Conservation (phyloP, 2,888 invertebrate genomes). For the Pandemis cinnamomeana region DNA sequence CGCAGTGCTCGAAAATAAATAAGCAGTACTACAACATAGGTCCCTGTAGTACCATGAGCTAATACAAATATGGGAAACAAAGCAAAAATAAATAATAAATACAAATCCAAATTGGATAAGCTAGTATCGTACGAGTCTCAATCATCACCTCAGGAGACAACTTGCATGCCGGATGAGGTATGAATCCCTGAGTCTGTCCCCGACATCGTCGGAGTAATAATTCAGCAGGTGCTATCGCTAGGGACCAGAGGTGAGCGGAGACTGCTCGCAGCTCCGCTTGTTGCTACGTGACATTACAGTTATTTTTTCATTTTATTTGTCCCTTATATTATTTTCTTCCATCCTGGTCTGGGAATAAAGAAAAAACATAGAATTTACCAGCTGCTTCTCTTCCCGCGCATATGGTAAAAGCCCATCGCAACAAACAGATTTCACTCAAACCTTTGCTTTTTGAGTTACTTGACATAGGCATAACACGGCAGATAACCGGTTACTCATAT, state of each 20-base stretch:
- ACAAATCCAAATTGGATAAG: constrained; percentile 20
- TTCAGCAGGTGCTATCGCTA: constrained; percentile 34
- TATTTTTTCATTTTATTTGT: background rate
- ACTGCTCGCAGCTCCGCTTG: background rate
- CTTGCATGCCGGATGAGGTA: constrained; percentile 39
- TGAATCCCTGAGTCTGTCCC: constrained; percentile 36
- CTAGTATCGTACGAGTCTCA: constrained; percentile 29
- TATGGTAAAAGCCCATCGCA: too few species aligned
- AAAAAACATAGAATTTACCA: too few species aligned
- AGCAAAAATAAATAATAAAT: background rate
- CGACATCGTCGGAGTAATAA: constrained; percentile 34
- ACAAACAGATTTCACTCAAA: too few species aligned
- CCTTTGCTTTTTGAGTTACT: too few species aligned
- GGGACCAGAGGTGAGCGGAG: constrained; percentile 24
- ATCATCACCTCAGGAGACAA: constrained; percentile 40
- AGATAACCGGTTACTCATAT: too few species aligned
- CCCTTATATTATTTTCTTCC: background rate
- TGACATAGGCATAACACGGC: too few species aligned
- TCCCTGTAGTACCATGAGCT: too few species aligned
- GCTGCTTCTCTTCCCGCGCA: too few species aligned
- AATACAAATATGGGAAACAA: background rate
- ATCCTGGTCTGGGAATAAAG: background rate
- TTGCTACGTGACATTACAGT: constrained; percentile 13
- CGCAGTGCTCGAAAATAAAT: too few species aligned
- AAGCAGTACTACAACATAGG: too few species aligned